phyloP scores from a whole-genome alignment of 2,888 invertebrate species.

The Parnassius smintheus region DNA sequence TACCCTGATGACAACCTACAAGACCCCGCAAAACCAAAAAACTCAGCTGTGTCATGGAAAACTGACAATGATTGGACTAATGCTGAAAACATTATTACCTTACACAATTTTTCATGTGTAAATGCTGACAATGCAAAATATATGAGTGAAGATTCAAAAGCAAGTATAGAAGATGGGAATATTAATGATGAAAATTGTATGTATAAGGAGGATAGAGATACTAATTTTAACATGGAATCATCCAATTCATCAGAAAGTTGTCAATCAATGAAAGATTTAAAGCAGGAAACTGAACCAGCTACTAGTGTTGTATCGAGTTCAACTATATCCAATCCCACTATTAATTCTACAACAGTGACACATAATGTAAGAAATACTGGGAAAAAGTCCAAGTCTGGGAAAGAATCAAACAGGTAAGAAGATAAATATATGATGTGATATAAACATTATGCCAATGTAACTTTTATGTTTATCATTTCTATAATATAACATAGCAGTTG shows the following conservation, averaged over 20 bases:
- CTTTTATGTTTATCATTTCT: neutral
- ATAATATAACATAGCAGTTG: neutral
- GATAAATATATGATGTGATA: neutral
- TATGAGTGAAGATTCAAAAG: slow-evolving; percentile 73
- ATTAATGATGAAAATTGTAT: slow-evolving; percentile 73
- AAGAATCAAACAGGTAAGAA: slow-evolving; percentile 66
- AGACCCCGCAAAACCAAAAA: slow-evolving; percentile 73
- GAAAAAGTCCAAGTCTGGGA: slow-evolving; percentile 66
- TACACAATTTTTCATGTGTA: slow-evolving; percentile 62
- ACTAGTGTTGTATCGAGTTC: slow-evolving; percentile 59
- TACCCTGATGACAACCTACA: slow-evolving; percentile 72
- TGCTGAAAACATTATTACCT: slow-evolving; percentile 63
- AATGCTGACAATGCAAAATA: slow-evolving; percentile 65
- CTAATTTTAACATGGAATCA: slow-evolving; percentile 75
- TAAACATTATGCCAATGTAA: slow-evolving; percentile 6
- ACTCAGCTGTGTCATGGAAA: slow-evolving; percentile 71
- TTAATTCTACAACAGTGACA: slow-evolving; percentile 56
- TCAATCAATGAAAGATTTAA: slow-evolving; percentile 71
- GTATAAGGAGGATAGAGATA: slow-evolving; percentile 72
- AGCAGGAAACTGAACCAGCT: slow-evolving; percentile 58
- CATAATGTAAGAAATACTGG: slow-evolving; percentile 54
- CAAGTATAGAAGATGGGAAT: slow-evolving; percentile 71
- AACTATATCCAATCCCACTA: slow-evolving; percentile 48
- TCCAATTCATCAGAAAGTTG: slow-evolving; percentile 76
- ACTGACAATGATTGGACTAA: slow-evolving; percentile 64